A percentile compares a stretch with the other conserved stretches of the same genome.
Conservation (phyloP, 92 coral and sea anemone species). For the Isaurus tuberculatus region DNA sequence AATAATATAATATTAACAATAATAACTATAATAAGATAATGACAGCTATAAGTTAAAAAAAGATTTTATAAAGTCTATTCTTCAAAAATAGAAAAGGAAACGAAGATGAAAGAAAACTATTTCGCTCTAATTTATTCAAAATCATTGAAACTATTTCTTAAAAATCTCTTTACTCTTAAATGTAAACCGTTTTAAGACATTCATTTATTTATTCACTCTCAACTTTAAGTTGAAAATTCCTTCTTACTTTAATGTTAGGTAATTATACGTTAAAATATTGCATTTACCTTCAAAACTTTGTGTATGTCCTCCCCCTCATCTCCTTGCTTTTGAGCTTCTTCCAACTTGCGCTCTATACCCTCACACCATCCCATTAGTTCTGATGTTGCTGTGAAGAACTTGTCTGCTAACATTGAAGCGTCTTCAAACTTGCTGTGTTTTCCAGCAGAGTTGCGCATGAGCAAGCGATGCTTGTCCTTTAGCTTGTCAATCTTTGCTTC, state of each 20-base stretch:
- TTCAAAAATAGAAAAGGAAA: no score
- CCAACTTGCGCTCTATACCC: constrained; percentile 74
- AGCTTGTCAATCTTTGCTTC: constrained; percentile 88
- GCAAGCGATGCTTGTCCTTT: constrained; percentile 78
- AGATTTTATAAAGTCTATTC: no score
- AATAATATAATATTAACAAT: background rate
- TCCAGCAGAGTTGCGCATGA: constrained; percentile 61
- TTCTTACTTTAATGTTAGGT: background rate
- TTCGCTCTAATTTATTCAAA: no score
- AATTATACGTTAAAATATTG: background rate
- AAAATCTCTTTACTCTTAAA: no score
- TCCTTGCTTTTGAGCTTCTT: constrained; percentile 41
- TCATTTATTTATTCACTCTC: no score
- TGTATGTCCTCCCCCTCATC: constrained; percentile 32
- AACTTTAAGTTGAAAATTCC: background rate
- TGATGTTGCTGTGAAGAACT: constrained; percentile 75
- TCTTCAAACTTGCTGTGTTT: constrained; percentile 78
- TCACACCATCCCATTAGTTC: constrained; percentile 89
- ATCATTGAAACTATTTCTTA: no score
- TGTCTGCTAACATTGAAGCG: constrained; percentile 76
- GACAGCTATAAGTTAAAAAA: no score
- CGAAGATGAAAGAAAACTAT: no score
- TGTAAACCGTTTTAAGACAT: no score
- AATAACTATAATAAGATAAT: no score
- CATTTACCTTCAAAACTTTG: constrained; percentile 23